Conservation (phyloP, 2,797 vertebrate genomes). For the Arremon aurantiirostris region DNA sequence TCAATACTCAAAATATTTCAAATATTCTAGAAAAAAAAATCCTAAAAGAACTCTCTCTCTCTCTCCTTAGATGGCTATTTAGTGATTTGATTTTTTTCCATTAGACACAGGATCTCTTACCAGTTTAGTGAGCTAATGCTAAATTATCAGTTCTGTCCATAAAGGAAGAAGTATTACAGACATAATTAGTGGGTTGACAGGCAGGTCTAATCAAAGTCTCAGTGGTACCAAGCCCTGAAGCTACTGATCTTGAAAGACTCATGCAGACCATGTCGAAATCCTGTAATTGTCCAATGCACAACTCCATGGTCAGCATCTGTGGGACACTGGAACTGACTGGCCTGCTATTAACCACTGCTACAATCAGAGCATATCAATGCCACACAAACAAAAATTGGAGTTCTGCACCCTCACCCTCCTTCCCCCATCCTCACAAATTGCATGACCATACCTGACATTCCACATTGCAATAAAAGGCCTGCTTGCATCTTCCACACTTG, state of each 20-base stretch:
- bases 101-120: background rate
- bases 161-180: conserved; percentile 48
- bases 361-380: background rate
- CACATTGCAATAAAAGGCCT: conserved; percentile 92
- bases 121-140: background rate
- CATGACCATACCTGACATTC: conserved; percentile 88
- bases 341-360: background rate
- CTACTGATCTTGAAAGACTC: conserved; percentile 49
- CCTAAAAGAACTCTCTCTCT: background rate
- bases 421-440: background rate
- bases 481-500: conserved; percentile 95
- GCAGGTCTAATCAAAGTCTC: conserved; percentile 60
- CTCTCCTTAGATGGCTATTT: background rate
- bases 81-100: conserved; percentile 21
- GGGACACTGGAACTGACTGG: background rate
- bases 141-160: conserved; percentile 36
- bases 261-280: background rate
- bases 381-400: background rate
- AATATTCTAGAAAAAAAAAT: background rate
- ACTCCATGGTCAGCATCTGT: background rate
- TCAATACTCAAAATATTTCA: background rate
- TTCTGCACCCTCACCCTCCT: background rate
- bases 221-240: conserved; percentile 16
- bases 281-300: background rate
- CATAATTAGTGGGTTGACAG: conserved; percentile 51